Base-by-base conservation (phyloP, 2,888 invertebrate genomes). In the Eledone cirrhosa region DNA sequence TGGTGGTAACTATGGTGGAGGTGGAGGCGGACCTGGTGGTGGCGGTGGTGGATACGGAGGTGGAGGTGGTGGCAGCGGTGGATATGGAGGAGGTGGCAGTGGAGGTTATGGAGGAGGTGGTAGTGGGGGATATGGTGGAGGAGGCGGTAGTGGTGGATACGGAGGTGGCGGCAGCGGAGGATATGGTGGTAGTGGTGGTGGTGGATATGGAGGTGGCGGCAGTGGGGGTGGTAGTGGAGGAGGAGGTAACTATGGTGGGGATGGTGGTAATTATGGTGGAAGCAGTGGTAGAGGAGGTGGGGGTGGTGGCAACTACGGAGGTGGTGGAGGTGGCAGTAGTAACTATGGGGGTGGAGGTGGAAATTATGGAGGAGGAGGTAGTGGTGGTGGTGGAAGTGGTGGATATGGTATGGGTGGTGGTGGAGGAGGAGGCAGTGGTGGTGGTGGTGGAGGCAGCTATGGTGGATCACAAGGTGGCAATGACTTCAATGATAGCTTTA, bases 1-100 rank as follows among this genome's bases (percentile, higher is more conserved):
- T 8, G 85, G 84, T 29, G 82, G 83, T 11, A 84, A 83, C 8
- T 81, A 78, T 2, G 83, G 84, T 1, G 79, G 81, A 76, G 31
- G 33, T 8, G 33, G 72, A 1, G 27, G 29, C 2, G 72, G 72
- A 22, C 19, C 31, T 8, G 72, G 72, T 16, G 14, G 16, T 14
- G 72, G 72, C 1, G 72, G 72, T 11, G 11, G n/a, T 4, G 72
- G 72, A 41, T 41, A 41, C 3, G 33, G 69, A 0, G 31, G 33
- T 5, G 69, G 69, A 7, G 69, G 69, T 22, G 69, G 31, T 2
- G 22, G n/a, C 13, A 5, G 33, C 4, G 41, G 69, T 5, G 5
- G 41, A 2, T 24, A 27, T 7, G 69, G 69, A 0, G 14, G 22
- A 1, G 69, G 69, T 2, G 31, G 69, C 4, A n/a, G 69, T 19